Evolutionary conservation across 2,797 vertebrate genomes (phyloP).

Genomic region (Spinibarbus caldwelli): DNA sequence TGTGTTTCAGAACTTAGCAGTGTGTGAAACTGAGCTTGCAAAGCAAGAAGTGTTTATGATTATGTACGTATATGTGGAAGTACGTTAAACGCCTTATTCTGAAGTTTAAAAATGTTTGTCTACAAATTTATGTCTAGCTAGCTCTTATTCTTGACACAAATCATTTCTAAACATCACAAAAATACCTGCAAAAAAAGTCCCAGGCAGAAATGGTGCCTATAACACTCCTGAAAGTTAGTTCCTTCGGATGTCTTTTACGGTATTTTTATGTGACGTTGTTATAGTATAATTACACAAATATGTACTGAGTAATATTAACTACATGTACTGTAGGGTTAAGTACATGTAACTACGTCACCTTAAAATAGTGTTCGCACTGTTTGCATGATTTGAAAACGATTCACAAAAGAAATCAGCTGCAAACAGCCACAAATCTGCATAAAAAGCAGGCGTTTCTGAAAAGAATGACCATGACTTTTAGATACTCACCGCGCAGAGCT

Average conservation of each 20-base stretch:
- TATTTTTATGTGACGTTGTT: neutral
- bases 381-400: neutral
- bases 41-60: conserved; percentile 5
- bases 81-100: neutral
- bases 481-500: neutral
- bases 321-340: neutral
- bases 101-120: neutral
- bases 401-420: conserved; percentile 20
- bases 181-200: neutral
- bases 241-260: neutral
- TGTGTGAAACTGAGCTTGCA: conserved; percentile 5
- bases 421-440: neutral
- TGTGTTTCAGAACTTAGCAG: conserved; percentile 5
- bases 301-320: neutral
- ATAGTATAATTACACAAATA: neutral
- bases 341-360: neutral
- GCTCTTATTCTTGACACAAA: conserved; percentile 19
- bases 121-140: neutral
- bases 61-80: neutral
- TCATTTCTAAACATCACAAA: conserved; percentile 12
- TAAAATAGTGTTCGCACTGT: neutral
- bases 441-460: neutral
- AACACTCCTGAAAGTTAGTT: neutral
- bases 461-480: neutral
- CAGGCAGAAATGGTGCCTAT: neutral